Conservation (phyloP, 2,113 vertebrate species). For the Lates calcarifer region DNA sequence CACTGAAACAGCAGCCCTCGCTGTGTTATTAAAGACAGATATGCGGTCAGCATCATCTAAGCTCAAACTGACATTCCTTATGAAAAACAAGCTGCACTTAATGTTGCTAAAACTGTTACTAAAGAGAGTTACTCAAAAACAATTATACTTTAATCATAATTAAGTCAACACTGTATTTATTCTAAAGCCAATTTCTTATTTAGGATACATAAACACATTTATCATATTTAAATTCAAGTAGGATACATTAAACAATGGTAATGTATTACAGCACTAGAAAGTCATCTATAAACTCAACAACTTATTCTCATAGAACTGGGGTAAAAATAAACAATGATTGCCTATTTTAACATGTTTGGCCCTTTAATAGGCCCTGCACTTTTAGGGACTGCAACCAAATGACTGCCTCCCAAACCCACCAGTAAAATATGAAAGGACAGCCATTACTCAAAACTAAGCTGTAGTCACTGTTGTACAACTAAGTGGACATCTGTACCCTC, state of each 20-base stretch:
- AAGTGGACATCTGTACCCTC: conserved; percentile 10
- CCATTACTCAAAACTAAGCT: conserved; percentile 15
- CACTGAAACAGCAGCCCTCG: not conserved
- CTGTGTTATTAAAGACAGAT: conserved; percentile 18
- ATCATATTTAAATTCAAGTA: not conserved
- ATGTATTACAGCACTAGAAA: not conserved
- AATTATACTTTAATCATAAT: not conserved
- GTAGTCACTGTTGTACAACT: not conserved
- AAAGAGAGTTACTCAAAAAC: not conserved
- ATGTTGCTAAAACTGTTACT: not conserved
- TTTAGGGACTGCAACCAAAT: not conserved
- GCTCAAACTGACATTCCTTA: conserved; percentile 14
- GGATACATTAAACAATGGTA: not conserved
- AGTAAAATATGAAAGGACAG: not conserved
- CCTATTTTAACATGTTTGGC: not conserved
- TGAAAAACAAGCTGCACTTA: not conserved
- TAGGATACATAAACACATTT: not conserved
- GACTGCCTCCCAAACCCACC: not conserved
- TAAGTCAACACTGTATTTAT: not conserved
- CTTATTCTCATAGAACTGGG: not conserved
- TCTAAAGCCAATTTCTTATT: not conserved
- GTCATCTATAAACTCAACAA: no score
- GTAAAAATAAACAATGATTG: not conserved
- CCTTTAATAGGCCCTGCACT: not conserved
- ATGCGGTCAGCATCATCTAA: conserved; percentile 17